Conservation (phyloP, 2,113 vertebrate genomes). For the Corythaixoides concolor region DNA sequence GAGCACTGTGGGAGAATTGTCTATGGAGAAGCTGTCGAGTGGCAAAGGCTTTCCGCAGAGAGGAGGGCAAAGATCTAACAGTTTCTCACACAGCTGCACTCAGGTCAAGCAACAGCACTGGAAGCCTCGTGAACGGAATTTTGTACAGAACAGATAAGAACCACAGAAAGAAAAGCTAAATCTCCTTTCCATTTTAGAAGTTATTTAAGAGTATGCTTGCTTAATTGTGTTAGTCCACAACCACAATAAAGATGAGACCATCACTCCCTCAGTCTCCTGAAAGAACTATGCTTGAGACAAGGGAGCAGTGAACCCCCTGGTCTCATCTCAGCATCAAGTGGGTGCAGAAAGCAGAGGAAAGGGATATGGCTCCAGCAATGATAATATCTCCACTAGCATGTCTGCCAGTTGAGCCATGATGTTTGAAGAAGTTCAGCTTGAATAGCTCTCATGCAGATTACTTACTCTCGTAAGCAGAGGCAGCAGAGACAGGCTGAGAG, state of each 20-base stretch:
- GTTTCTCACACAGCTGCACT: background rate
- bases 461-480: background rate
- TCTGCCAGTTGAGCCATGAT: rapidly evolving
- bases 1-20: rapidly evolving
- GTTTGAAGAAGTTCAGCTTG: background rate
- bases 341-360: background rate
- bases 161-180: background rate
- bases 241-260: background rate
- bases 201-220: background rate
- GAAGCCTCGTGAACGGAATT: background rate
- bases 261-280: background rate
- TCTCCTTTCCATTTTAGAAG: background rate
- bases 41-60: background rate
- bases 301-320: background rate
- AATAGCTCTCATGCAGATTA: background rate
- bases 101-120: background rate
- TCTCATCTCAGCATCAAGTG: background rate
- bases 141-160: background rate
- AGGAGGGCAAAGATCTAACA: background rate
- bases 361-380: background rate
- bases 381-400: background rate
- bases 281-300: background rate
- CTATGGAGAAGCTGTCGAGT: background rate
- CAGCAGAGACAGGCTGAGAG: background rate
- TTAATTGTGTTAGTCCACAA: background rate